Conservation (phyloP, 2,113 vertebrate species). For the Ceyx cyanopectus region DNA sequence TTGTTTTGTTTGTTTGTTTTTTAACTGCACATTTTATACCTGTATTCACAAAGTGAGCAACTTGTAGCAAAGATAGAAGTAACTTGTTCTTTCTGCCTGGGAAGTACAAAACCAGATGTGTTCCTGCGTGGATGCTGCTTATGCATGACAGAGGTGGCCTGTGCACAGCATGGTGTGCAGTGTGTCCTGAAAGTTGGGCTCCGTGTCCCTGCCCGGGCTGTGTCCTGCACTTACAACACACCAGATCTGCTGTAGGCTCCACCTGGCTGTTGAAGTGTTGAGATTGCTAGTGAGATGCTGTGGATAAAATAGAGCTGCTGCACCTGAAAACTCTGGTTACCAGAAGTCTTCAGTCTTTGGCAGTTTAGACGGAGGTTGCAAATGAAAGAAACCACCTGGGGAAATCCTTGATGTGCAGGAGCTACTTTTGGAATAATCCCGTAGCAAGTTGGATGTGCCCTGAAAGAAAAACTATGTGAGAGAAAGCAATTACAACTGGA, state of each 20-base stretch:
- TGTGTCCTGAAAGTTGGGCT: accelerated
- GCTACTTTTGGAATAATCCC: neutral
- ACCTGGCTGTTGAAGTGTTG: accelerated
- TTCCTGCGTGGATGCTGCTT: accelerated
- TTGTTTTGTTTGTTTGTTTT: neutral
- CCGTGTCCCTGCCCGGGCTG: accelerated
- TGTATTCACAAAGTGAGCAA: accelerated
- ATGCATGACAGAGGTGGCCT: accelerated
- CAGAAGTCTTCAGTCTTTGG: neutral
- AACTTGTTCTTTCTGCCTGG: neutral
- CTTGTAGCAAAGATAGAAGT: neutral
- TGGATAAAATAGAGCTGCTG: neutral
- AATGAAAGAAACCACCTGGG: neutral
- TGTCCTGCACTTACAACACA: accelerated
- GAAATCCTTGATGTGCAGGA: neutral
- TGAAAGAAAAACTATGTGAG: neutral
- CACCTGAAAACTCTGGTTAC: neutral
- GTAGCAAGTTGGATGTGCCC: neutral
- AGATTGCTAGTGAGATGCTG: accelerated
- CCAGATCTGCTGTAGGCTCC: neutral
- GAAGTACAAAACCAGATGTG: neutral
- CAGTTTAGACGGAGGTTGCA: accelerated
- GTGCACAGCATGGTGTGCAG: accelerated
- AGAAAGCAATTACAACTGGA: constrained; percentile 33
- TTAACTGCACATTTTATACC: neutral